Conservation (phyloP, 2,888 invertebrate species). For the Parthenolecanium corni region DNA sequence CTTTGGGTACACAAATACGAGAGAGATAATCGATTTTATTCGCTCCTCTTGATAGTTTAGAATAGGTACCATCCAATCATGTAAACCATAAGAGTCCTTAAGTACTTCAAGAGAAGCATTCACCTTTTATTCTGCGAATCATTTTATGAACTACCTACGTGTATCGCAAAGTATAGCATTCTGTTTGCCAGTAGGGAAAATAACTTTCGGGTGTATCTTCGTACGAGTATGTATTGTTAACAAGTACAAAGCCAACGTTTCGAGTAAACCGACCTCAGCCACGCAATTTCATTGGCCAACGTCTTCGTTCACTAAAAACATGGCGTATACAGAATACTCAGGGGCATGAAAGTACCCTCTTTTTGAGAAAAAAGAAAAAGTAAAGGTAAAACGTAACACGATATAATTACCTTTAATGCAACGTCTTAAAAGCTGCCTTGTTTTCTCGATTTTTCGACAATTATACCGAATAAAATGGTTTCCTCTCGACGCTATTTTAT, state of each 20-base stretch:
- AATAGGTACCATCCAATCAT: too few relatives aligned
- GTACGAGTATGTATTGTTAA: not conserved
- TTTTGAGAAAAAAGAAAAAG: conserved; percentile 8
- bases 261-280: conserved; percentile 10
- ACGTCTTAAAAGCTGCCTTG: conserved; percentile 19
- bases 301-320: conserved; percentile 13
- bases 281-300: conserved; percentile 15
- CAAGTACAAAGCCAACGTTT: conserved; percentile 12
- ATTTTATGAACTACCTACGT: too few relatives aligned
- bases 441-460: conserved; percentile 21
- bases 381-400: conserved; percentile 16
- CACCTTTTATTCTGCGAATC: too few relatives aligned
- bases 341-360: conserved; percentile 22
- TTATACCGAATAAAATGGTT: conserved; percentile 17
- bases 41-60: too few relatives aligned
- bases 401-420: conserved; percentile 20
- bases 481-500: too few relatives aligned
- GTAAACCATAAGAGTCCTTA: too few relatives aligned
- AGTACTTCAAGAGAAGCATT: too few relatives aligned
- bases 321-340: conserved; percentile 10
- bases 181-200: conserved; percentile 6
- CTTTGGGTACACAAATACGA: too few relatives aligned
- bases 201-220: conserved; percentile 1
- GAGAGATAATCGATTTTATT: too few relatives aligned
- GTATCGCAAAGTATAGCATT: not conserved